Conservation (phyloP, 35 echinoderm and acorn worm genomes). For the Acanthaster planci region DNA sequence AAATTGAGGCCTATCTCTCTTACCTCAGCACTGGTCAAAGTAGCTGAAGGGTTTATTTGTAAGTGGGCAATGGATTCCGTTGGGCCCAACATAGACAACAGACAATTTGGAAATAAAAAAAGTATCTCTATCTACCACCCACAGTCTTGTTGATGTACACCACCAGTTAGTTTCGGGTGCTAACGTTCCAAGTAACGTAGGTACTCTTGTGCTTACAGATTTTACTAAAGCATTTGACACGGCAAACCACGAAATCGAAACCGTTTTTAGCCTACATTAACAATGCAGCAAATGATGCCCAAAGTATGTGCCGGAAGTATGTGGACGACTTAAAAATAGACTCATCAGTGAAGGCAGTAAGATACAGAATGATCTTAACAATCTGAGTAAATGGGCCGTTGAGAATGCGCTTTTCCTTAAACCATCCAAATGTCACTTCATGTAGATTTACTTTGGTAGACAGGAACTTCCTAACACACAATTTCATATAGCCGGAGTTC, state of each 20-base stretch:
- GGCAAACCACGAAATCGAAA: constrained; percentile 5
- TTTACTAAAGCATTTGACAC: constrained; percentile 41
- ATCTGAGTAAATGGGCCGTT: too few species aligned
- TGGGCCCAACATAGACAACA: not conserved
- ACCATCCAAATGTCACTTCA: too few species aligned
- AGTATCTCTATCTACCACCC: constrained; percentile 34
- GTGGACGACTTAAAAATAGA: too few species aligned
- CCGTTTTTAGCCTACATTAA: too few species aligned
- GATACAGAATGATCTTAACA: too few species aligned
- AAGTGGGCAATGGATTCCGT: constrained; percentile 17
- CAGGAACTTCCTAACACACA: too few species aligned
- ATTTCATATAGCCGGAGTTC: too few species aligned
- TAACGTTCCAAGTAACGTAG: not conserved
- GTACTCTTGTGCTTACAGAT: constrained; percentile 39
- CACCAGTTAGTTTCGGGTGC: not conserved
- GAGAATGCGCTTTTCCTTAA: too few species aligned
- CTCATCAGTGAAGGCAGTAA: too few species aligned
- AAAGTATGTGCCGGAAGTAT: too few species aligned
- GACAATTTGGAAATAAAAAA: constrained; percentile 46
- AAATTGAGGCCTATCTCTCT: constrained; percentile 38
- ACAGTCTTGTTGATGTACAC: constrained; percentile 41
- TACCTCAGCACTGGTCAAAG: constrained; percentile 35
- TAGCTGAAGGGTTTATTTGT: constrained; percentile 34
- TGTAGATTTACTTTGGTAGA: too few species aligned
- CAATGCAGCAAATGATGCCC: too few species aligned